These are phyloP conservation scores for Willowsia nigromaculata DNA, from an alignment of 2,888 invertebrate genomes.

Conservation along the genomic window DNA sequence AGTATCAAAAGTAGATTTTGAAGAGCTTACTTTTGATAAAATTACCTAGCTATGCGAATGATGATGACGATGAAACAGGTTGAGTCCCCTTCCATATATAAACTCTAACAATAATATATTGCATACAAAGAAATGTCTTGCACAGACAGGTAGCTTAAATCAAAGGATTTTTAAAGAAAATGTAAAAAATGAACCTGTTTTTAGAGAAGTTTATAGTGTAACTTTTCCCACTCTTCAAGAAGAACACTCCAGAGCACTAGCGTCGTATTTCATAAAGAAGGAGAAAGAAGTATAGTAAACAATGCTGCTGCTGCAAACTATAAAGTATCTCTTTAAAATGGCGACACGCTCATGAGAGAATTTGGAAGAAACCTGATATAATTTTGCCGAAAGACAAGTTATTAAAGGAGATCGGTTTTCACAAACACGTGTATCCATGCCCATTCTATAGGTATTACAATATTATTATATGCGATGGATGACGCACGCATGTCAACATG, in stretches of 20 bases:
- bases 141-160: not conserved
- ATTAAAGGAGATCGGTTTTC: not conserved
- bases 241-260: not conserved
- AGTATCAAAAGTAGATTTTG: constrained; percentile 52
- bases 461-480: too few relatives aligned
- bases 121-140: not conserved
- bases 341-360: not conserved
- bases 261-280: not conserved
- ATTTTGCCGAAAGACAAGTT: not conserved
- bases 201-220: not conserved
- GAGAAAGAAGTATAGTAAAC: not conserved
- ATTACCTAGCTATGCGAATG: constrained; percentile 24
- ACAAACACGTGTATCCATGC: not conserved
- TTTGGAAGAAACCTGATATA: not conserved
- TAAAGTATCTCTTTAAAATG: not conserved
- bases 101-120: not conserved
- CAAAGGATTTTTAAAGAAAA: not conserved
- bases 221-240: not conserved
- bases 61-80: not conserved
- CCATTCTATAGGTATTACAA: not conserved
- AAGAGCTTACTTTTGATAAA: constrained; percentile 50
- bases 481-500: not conserved
- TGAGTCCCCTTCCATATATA: not conserved
- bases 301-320: not conserved
- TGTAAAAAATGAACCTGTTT: not conserved